Evolutionary conservation across 2,888 invertebrate genomes (phyloP).

Genomic region (Acanthosepion esculentum): DNA sequence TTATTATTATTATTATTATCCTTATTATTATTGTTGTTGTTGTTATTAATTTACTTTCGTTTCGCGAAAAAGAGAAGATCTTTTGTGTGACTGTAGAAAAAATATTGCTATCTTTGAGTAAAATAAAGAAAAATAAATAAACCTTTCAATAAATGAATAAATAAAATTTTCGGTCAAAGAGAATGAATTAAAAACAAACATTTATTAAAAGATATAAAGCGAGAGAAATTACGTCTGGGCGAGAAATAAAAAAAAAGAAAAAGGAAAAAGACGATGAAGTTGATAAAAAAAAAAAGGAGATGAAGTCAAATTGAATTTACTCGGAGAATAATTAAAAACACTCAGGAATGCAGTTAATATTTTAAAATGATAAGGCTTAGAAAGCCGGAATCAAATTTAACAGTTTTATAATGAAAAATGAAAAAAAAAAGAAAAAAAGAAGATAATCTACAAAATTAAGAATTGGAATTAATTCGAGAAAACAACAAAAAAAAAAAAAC

Average conservation of each 20-base stretch:
- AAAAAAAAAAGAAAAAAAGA: too few species aligned
- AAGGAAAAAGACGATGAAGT: background rate
- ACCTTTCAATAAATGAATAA: background rate
- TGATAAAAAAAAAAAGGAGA: background rate
- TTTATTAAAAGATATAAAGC: background rate
- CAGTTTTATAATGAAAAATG: background rate
- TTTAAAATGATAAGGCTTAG: background rate
- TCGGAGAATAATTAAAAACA: background rate
- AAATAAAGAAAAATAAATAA: background rate
- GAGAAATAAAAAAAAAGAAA: background rate
- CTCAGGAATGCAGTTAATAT: background rate
- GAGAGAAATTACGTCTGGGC: background rate
- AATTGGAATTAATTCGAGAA: background rate
- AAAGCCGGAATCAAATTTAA: background rate
- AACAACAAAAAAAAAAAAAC: background rate
- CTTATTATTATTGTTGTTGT: background rate
- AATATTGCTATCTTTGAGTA: background rate
- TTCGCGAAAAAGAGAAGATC: background rate
- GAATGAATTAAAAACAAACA: background rate
- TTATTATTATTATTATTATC: background rate
- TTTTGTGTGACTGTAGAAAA: background rate
- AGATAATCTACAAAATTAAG: background rate
- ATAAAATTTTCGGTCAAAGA: background rate
- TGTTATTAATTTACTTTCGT: too few species aligned
- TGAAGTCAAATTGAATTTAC: background rate